Evolutionary conservation across 2,113 vertebrate genomes (phyloP).

Genomic region (Dipodomys ordii): DNA sequence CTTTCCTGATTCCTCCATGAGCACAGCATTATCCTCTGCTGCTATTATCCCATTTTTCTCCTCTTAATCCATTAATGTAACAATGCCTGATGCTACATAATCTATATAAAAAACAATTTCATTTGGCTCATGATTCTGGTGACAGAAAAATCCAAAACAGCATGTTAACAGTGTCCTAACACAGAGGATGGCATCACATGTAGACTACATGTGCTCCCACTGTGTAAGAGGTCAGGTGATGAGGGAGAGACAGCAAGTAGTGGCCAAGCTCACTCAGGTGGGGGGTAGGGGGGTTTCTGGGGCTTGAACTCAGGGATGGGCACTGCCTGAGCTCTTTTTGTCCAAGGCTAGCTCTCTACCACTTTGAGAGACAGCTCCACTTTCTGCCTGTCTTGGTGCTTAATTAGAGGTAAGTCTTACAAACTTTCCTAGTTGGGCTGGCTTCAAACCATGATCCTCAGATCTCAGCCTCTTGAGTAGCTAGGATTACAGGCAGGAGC

Average conservation of each 20-base stretch:
- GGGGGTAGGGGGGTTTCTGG: too few species aligned
- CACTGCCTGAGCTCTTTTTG: too few species aligned
- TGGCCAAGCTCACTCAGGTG: not conserved
- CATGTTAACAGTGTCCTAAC: not conserved
- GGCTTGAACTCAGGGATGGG: too few species aligned
- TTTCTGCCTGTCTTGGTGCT: too few species aligned
- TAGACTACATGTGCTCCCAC: too few species aligned
- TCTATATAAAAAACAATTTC: not conserved
- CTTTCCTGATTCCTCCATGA: not conserved
- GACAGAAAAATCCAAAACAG: not conserved
- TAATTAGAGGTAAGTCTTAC: too few species aligned
- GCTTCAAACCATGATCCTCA: too few species aligned
- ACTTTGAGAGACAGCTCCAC: too few species aligned
- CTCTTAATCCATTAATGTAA: not conserved
- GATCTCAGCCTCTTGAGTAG: too few species aligned
- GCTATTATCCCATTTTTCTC: not conserved
- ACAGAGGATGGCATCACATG: not conserved
- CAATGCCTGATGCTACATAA: not conserved
- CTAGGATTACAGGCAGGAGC: too few species aligned
- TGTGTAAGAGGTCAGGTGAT: not conserved
- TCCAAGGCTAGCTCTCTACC: too few species aligned
- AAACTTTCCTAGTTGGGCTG: too few species aligned
- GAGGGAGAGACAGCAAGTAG: not conserved
- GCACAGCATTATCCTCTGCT: not conserved
- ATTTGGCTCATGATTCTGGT: not conserved